Evolutionary conservation across 30 jellyfish, hydroid and myxozoan species (phyloP).

Genomic region (Turritopsis dohrnii): DNA sequence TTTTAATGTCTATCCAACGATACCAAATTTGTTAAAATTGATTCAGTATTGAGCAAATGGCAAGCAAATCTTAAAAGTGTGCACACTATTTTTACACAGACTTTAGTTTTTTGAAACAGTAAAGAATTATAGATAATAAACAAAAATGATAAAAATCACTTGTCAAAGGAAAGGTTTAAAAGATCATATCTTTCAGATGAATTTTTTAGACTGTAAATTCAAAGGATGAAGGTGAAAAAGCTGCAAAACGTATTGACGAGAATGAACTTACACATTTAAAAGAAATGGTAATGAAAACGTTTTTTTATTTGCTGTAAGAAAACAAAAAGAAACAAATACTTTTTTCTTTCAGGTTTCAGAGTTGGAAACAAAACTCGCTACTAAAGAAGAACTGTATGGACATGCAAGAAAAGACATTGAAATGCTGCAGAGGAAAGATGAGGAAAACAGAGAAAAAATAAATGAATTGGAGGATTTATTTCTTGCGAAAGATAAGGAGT

Average conservation of each 20-base stretch:
- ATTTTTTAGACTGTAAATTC: not conserved
- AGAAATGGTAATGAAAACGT: not conserved
- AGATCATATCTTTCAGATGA: not conserved
- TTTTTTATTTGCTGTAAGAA: not conserved
- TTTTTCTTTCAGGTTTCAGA: not conserved
- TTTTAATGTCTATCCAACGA: too few relatives aligned
- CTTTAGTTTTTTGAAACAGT: too few relatives aligned
- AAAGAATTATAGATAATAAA: too few relatives aligned
- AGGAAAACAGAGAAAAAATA: not conserved
- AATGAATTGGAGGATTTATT: conserved; percentile 8
- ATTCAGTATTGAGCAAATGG: too few relatives aligned
- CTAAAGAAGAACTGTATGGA: not conserved
- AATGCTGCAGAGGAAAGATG: not conserved
- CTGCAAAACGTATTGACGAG: not conserved
- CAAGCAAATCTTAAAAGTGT: too few relatives aligned
- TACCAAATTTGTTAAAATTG: too few relatives aligned
- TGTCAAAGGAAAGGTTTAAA: too few relatives aligned
- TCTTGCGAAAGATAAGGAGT: conserved; percentile 11
- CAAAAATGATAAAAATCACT: too few relatives aligned
- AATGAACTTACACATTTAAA: not conserved
- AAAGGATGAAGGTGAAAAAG: not conserved
- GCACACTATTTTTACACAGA: too few relatives aligned
- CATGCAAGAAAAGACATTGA: conserved; percentile 1
- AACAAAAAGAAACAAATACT: not conserved
- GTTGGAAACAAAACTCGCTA: not conserved